A percentile compares a stretch with the other conserved stretches of the same genome.
These are phyloP conservation scores for Hypolimnas misippus DNA, from an alignment of 2,888 invertebrate species.

Conservation along the genomic window DNA sequence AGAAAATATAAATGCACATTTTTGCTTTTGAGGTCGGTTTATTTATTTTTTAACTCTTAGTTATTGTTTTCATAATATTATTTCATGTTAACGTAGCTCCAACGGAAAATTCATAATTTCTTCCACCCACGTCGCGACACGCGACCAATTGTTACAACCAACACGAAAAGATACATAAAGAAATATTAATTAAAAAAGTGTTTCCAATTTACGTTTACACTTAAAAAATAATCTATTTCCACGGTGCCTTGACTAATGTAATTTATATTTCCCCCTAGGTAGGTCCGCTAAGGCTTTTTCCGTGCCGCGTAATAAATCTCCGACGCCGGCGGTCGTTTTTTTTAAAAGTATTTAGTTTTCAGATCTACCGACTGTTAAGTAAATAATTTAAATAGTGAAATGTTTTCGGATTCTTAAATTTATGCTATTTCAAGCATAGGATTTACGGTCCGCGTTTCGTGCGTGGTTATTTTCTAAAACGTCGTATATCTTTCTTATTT, in stretches of 20 bases:
- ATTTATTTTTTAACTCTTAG: too few species aligned
- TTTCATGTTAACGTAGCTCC: too few species aligned
- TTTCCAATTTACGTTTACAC: not conserved
- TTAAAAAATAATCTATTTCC: slow-evolving; percentile 25
- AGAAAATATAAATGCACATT: too few species aligned
- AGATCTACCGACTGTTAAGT: slow-evolving; percentile 31
- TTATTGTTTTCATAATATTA: too few species aligned
- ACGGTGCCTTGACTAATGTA: slow-evolving; percentile 24
- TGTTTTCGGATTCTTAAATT: slow-evolving; percentile 56
- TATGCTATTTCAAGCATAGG: slow-evolving; percentile 71
- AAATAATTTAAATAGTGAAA: slow-evolving; percentile 35
- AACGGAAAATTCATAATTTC: too few species aligned
- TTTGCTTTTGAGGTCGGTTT: too few species aligned
- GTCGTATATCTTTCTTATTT: slow-evolving; percentile 80
- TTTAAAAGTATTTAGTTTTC: slow-evolving; percentile 32
- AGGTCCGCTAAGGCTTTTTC: slow-evolving; percentile 23
- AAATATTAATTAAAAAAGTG: not conserved
- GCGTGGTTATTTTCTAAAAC: slow-evolving; percentile 80
- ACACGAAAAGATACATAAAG: too few species aligned
- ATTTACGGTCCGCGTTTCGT: slow-evolving; percentile 71
- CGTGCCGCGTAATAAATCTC: slow-evolving; percentile 27
- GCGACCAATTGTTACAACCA: too few species aligned
- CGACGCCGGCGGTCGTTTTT: slow-evolving; percentile 13
- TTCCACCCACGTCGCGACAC: too few species aligned
- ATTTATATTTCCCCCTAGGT: slow-evolving; percentile 28